These are phyloP conservation scores for Rhadinocentrus ornatus DNA, from an alignment of 2,797 vertebrate genomes.

Conservation along the genomic window DNA sequence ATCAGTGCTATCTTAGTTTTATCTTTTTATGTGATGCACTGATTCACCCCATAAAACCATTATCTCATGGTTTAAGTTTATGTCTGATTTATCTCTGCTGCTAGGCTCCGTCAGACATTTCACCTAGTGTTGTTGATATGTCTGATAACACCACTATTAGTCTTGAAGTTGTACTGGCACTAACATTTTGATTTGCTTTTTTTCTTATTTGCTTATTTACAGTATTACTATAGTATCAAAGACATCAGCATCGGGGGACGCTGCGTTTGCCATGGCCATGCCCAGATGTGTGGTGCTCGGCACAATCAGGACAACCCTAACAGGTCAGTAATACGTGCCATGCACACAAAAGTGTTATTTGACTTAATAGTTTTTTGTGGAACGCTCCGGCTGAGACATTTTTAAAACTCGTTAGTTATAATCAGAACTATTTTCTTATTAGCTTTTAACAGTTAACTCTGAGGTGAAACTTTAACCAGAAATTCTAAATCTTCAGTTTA, in stretches of 20 bases:
- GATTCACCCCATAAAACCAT: slow-evolving; percentile 36
- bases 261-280: slow-evolving; percentile 94
- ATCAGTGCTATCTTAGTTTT: slow-evolving; percentile 15
- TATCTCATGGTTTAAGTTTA: slow-evolving; percentile 11
- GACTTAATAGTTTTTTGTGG: background rate
- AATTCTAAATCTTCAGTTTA: slow-evolving; percentile 4
- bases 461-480: slow-evolving; percentile 8
- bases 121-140: slow-evolving; percentile 27
- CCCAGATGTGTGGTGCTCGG: slow-evolving; percentile 82
- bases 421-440: background rate
- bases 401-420: slow-evolving; percentile 8
- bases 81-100: slow-evolving; percentile 34
- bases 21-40: slow-evolving; percentile 22
- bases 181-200: slow-evolving; percentile 17
- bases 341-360: slow-evolving; percentile 1
- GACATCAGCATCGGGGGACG: slow-evolving; percentile 93
- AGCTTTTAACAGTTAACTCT: slow-evolving; percentile 15
- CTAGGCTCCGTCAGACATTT: slow-evolving; percentile 32
- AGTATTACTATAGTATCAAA: slow-evolving; percentile 98
- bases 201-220: slow-evolving; percentile 45
- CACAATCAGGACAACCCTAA: slow-evolving; percentile 71
- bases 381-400: background rate
- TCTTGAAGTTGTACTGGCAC: slow-evolving; percentile 2
- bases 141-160: slow-evolving; percentile 20
- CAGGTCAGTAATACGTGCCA: slow-evolving; percentile 59